phyloP scores from a whole-genome alignment of 2,888 invertebrate genomes.

The Xestia rhomboidea region DNA sequence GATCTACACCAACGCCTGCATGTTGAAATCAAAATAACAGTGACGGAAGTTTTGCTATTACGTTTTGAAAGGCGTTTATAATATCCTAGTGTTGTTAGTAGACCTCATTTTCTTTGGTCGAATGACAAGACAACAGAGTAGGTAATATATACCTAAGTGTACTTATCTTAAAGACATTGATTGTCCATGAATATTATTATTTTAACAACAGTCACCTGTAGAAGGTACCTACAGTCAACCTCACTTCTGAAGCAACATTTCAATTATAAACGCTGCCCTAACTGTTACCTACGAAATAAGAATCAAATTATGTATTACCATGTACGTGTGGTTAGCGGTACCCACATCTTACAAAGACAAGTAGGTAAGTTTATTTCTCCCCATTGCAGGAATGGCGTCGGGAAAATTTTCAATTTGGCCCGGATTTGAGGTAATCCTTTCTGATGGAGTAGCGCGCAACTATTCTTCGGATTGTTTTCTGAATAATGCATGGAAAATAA shows the following conservation, averaged over 20 bases:
- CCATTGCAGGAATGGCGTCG: conserved; percentile 50
- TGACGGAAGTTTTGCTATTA: conserved; percentile 32
- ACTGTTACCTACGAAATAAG: background rate
- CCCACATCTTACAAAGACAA: conserved; percentile 43
- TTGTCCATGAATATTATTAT: background rate
- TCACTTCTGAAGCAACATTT: background rate
- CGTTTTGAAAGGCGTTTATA: conserved; percentile 28
- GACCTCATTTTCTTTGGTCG: background rate
- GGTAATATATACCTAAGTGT: background rate
- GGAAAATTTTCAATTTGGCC: conserved; percentile 77
- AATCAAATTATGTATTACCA: conserved; percentile 13
- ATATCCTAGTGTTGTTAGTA: background rate
- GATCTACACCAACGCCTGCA: background rate
- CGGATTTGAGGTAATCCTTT: conserved; percentile 76
- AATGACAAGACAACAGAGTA: background rate
- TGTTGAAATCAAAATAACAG: conserved; percentile 13
- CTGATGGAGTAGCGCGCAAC: conserved; percentile 71
- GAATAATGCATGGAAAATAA: conserved; percentile 64
- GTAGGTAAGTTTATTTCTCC: conserved; percentile 50
- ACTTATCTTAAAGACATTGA: background rate
- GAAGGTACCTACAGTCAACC: conserved; percentile 7
- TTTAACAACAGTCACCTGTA: conserved; percentile 18
- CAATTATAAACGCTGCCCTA: background rate
- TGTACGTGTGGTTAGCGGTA: background rate
- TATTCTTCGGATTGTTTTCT: conserved; percentile 59